Conservation (phyloP, 2,797 vertebrate species). For the Chaetophractus vellerosus region DNA sequence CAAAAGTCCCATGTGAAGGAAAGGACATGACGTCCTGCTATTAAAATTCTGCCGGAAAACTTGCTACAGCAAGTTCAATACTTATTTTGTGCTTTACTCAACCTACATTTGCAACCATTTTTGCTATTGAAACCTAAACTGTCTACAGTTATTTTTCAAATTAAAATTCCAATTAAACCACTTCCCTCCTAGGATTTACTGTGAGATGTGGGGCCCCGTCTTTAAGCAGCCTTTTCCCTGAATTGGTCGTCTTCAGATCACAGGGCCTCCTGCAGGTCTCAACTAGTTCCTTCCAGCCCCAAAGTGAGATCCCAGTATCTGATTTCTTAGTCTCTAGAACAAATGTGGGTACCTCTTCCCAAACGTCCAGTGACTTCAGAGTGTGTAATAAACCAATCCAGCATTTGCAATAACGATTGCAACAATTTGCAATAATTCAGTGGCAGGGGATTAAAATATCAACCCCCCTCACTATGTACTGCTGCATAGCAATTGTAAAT, state of each 20-base stretch:
- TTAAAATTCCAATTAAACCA: slow-evolving; percentile 28
- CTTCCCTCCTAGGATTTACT: not conserved
- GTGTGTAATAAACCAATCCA: not conserved
- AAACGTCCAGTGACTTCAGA: slow-evolving; percentile 17
- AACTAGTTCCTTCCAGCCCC: not conserved
- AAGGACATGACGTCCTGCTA: not conserved
- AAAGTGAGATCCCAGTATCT: not conserved
- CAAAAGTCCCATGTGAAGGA: not conserved
- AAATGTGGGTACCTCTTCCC: not conserved
- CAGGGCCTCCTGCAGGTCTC: not conserved
- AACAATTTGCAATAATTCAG: not conserved
- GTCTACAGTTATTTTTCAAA: slow-evolving; percentile 16
- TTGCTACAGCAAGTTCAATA: not conserved
- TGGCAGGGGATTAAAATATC: slow-evolving; percentile 1
- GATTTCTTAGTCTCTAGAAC: not conserved
- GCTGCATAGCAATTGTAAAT: slow-evolving; percentile 1
- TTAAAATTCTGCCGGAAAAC: not conserved
- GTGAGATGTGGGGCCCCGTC: not conserved
- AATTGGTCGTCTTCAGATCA: not conserved
- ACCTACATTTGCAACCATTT: not conserved
- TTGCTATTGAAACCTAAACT: slow-evolving; percentile 9
- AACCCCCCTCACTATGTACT: not conserved
- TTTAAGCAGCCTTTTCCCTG: not conserved
- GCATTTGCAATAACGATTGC: not conserved
- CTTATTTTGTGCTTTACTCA: not conserved